Base-by-base conservation (phyloP, 2,113 vertebrate genomes). In the Xiphophorus hellerii region DNA sequence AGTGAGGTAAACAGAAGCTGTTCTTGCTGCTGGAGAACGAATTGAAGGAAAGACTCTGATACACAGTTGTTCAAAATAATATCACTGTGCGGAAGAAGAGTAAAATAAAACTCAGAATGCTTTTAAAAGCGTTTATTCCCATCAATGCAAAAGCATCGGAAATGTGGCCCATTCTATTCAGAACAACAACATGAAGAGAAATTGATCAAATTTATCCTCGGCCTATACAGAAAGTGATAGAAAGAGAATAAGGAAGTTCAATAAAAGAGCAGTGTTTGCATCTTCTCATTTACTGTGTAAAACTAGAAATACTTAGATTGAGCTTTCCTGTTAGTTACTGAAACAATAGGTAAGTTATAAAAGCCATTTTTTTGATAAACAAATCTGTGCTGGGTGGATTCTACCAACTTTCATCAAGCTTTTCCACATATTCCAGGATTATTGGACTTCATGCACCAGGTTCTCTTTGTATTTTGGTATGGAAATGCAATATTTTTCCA, bases 1-100 rank as follows among this genome's bases (percentile, higher is more conserved):
- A 77, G 82, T 20, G 65, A 78, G 62, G 71, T 83, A 72, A 88
- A 76, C 77, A 77, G 33, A 70, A 60, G 74, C 84, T 88, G 79
- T 70, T 76, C 10, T 64, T 48, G 51, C 63, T 76, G 84, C 73
- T 73, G 69, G 27, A 68, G 73, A 68, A 66, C 69, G 73, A 80
- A 69, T 31, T 37, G 68, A 73, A 81, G 76, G 69, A 68, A 80
- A 62, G 64, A 73, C 71, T 69, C 42, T 14, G 81, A 84, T 84
- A 71, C 48, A 54, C 48, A 25, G 48, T 54, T 54, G 83, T 78
- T 54, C 48, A 54, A 54, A 54, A 54, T 54, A 54, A 54, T 54
- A 20, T 22, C 1, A 48, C 5, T 20, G 5, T 20, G 20, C 7
- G 1, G 5, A 5, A 22, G 25, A 25, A 42, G 20, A 54, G 48